Base-by-base conservation (phyloP, 2,888 invertebrate species). In the Ophonus ardosiacus region DNA sequence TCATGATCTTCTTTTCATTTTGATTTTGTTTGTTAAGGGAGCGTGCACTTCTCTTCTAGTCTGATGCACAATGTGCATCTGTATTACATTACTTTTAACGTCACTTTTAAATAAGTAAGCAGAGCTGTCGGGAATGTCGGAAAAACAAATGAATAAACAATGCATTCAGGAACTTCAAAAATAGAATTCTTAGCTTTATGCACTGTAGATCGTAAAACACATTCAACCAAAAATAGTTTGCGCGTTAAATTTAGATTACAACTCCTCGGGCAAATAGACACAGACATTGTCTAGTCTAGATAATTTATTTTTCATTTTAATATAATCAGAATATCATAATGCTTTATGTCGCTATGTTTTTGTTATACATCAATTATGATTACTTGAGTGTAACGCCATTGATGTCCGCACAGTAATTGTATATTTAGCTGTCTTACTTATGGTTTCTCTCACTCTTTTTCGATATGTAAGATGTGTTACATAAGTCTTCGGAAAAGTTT, bases 131-230 rank as follows among this genome's bases (percentile, higher is more conserved):
- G 68, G 68, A 68, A 68, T 31, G 68, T 38, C 31, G 68, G 68
- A 68, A 68, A 68, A 68, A 68, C 68, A 68, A 68, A 68, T 68
- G 68, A 68, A 68, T 68, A 68, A 68, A 68, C 68, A 68, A 68
- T 68, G 68, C 31, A 68, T 68, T 38, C 68, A 68, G 68, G 68
- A 68, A 68, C 31, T 38, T 68, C 15, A 68, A 31, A 68, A 68
- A 68, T 68, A 68, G 68, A 68, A 68, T 68, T 68, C 68, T 68
- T 68, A 38, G 68, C 38, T 38, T 68, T 68, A 68, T 68, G 38
- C 38, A 68, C 68, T 15, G 68, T 15, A 38, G 68, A 68, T 68
- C 68, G 68, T 68, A 68, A 68, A 68, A 68, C 24, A 68, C 68
- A 68, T 38, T 68, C 15, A 38, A 68, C 38, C 13, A n/a, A 68